Base-by-base conservation (phyloP, 1,140 invertebrate genomes). In the Sogatella furcifera region DNA sequence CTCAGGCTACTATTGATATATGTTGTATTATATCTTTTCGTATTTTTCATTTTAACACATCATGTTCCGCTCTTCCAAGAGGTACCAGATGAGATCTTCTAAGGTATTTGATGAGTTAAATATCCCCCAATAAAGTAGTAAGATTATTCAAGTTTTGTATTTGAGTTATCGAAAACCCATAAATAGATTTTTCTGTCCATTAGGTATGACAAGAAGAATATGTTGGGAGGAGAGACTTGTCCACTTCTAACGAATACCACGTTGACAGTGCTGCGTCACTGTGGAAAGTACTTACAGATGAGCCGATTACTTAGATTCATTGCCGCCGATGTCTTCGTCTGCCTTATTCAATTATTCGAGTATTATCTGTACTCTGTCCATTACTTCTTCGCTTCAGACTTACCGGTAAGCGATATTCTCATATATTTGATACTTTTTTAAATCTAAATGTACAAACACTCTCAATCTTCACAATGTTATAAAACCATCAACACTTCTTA, bases 321-420 rank as follows among this genome's bases (percentile, higher is more conserved):
- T 59, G 88, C 95, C 0, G 85, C 90, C 67, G 90, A 95, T 74
- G 92, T 98, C 6, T 84, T 97, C 13, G 80, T 84, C 64, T 86
- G 88, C 62, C 92, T 98, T 81, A 88, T 89, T 66, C 91, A 98
- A 69, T 78, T 99, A 52, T 95, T 96, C 73, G 95, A 99, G 68
- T 94, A 93, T 70, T 98, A 97, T 73, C 84, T 95, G 49, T 95
- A 90, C 72, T 81, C 90, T 0, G 90, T 97, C 1, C 89, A 92
- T 73, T 77, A 81, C n/a, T 93, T 96, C 67, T 97, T 97, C 72
- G 85, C 87, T 14, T 78, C 79, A 15, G 86, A 91, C 74, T 74
- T 84, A 55, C 54, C 65, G 10, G 85, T 86, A 71, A 80, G 79
- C 71, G 62, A 38, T 11, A 38, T 38, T 38, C 34, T 38, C 11